These are phyloP conservation scores for Bradypodion pumilum DNA, from an alignment of 2,797 vertebrate species.

Conservation along the genomic window DNA sequence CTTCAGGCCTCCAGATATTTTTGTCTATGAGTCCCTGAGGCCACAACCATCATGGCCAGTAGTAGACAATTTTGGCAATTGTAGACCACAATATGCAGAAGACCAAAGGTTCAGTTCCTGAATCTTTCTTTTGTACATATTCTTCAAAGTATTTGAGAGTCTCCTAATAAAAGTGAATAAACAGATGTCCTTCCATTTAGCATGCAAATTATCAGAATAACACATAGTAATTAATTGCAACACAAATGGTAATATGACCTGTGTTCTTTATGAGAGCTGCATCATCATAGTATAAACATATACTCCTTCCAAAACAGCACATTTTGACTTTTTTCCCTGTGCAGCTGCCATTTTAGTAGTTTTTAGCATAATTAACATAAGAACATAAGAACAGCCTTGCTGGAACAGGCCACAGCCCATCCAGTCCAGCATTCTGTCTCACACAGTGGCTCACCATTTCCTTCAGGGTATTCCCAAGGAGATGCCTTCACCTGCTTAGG, in stretches of 20 bases:
- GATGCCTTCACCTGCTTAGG: too few species aligned
- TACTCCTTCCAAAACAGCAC: not conserved
- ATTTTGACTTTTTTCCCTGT: not conserved
- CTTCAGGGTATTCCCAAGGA: too few species aligned
- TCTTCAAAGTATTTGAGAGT: not conserved
- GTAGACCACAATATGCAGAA: not conserved
- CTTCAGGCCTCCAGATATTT: too few species aligned
- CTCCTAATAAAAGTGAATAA: not conserved
- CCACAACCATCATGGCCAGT: not conserved
- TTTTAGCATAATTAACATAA: conserved; percentile 4
- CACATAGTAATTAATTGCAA: not conserved
- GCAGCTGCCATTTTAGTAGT: not conserved
- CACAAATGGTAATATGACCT: not conserved
- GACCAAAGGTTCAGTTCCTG: not conserved
- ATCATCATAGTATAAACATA: not conserved
- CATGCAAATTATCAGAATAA: not conserved
- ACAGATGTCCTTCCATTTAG: not conserved
- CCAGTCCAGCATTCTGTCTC: too few species aligned
- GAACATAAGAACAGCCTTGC: too few species aligned
- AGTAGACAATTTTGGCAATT: not conserved
- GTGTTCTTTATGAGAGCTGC: not conserved
- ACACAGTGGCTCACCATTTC: too few species aligned
- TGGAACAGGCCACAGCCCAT: too few species aligned
- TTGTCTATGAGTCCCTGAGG: not conserved
- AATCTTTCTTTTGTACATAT: not conserved